Evolutionary conservation across 2,888 invertebrate genomes (phyloP), one percentile per base, ranked within the genome.

Genomic region (Hemicrepidius hirtus): DNA sequence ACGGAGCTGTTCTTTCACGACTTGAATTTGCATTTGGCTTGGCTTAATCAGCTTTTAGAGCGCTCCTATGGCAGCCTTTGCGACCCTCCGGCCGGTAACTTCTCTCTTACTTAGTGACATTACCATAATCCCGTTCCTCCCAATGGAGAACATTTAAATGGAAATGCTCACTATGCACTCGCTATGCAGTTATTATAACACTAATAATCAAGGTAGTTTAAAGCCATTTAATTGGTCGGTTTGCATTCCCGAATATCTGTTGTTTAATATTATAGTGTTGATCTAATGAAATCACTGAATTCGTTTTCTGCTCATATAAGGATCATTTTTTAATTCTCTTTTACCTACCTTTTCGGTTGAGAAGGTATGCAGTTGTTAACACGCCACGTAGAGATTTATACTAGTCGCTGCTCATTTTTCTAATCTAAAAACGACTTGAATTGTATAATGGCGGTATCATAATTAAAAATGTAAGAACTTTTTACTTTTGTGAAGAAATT

Each of bases 131-230:
- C 80, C 71, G 63, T 49, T 71, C 63, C 66, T 60, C 67, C 70
- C 70, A 63, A 13, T 50, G 73, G 59, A 74, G 76, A 69, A 79
- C 80, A 79, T 82, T 81, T 80, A 80, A 82, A 82, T 81, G 81
- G 81, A 80, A 81, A 81, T 81, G 77, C 77, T 76, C 75, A 53
- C 63, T 67, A 71, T 75, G 74, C 74, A 76, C 74, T 74, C 74
- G 72, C 74, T 68, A 73, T 77, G 79, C 80, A 80, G 80, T 80
- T 80, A 80, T 81, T 80, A 79, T 80, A 78, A 77, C 78, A 75
- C 78, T 80, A 82, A 83, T 82, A 82, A 83, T 80, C 82, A 81
- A 82, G 82, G 79, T 81, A 81, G 81, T 83, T 81, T 78, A 77
- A 77, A 74, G 72, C 73, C 77, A 75, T 80, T 79, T 81, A 81